Evolutionary conservation across 2,113 vertebrate genomes (phyloP).

Genomic region (Brachypteracias leptosomus): DNA sequence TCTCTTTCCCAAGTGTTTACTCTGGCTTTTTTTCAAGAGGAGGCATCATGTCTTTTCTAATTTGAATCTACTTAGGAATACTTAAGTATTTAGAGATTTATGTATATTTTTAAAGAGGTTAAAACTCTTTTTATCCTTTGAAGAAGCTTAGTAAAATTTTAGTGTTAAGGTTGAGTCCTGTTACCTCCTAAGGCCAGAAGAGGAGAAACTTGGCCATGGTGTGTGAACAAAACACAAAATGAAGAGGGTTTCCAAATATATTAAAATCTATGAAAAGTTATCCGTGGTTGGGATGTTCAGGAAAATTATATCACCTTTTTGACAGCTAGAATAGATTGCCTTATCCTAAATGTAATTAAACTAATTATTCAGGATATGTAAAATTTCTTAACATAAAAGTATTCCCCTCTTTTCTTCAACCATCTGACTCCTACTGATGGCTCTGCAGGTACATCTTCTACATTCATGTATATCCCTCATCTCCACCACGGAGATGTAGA

Average conservation of each 20-base stretch:
- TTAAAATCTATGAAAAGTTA: not conserved
- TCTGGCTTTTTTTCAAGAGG: not conserved
- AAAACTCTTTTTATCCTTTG: not conserved
- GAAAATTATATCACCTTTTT: not conserved
- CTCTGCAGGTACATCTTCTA: not conserved
- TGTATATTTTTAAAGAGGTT: not conserved
- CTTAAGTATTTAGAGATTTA: not conserved
- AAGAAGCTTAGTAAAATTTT: not conserved
- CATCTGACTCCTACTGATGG: too few species aligned
- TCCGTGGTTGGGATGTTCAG: rapidly evolving
- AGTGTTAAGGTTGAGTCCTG: not conserved
- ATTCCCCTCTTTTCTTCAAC: not conserved
- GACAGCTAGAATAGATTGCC: not conserved
- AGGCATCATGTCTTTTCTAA: not conserved
- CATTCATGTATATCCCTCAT: rapidly evolving
- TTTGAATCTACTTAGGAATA: not conserved
- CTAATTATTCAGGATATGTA: not conserved
- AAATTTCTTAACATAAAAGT: not conserved
- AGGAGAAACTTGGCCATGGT: not conserved
- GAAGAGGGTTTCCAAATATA: not conserved
- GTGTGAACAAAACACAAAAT: not conserved
- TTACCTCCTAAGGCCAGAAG: not conserved
- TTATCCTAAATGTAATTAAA: not conserved
- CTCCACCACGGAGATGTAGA: not conserved
- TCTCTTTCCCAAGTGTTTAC: not conserved